These are phyloP conservation scores for Eulemur mongoz DNA, from an alignment of 2,797 vertebrate genomes.

Conservation along the genomic window DNA sequence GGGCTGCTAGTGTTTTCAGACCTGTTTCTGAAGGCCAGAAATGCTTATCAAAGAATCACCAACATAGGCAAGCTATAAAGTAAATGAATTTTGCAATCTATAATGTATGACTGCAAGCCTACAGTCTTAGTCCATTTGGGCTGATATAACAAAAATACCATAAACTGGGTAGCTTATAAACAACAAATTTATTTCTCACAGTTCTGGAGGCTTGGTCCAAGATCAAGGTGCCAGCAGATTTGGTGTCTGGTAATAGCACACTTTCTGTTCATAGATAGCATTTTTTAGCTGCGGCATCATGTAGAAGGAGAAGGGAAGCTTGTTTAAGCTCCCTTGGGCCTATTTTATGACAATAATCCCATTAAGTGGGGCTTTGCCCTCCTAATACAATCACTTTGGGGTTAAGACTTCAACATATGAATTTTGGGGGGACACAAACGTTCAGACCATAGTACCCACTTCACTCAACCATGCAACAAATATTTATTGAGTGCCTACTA, in stretches of 20 bases:
- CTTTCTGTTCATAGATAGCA: neutral
- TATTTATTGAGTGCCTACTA: neutral
- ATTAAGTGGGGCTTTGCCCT: neutral
- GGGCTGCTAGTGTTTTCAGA: neutral
- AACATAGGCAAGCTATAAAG: neutral
- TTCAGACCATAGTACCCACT: neutral
- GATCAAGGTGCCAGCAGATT: neutral
- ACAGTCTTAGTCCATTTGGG: neutral
- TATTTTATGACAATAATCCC: neutral
- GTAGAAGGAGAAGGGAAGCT: neutral
- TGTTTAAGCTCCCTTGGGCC: neutral
- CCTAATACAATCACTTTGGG: neutral
- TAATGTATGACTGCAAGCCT: neutral
- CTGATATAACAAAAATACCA: neutral
- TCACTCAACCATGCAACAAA: neutral
- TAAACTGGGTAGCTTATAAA: neutral
- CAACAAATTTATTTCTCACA: neutral
- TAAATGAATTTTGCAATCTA: neutral
- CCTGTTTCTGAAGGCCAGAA: neutral
- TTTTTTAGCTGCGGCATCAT: neutral
- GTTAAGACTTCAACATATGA: neutral
- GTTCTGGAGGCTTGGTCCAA: neutral
- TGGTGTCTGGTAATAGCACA: neutral
- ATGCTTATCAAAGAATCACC: neutral
- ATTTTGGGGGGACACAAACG: neutral